phyloP scores from a whole-genome alignment of 1,140 invertebrate species.

The Apis florea region DNA sequence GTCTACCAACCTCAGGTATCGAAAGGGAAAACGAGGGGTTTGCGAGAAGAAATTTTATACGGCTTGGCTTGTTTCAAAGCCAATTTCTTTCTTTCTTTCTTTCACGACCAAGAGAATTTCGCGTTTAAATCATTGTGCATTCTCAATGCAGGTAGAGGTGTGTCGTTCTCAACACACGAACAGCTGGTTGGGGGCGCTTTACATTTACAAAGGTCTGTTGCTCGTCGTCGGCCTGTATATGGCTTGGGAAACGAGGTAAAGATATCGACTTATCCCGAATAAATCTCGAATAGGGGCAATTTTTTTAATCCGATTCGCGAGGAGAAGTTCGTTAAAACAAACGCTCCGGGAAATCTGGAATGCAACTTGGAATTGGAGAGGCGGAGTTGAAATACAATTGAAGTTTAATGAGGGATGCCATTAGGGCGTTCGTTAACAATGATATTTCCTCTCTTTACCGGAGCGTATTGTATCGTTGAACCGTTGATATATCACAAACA shows the following conservation, averaged over 20 bases:
- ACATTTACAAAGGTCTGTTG: slow-evolving; percentile 93
- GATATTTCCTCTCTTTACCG: slow-evolving; percentile 24
- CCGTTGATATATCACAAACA: not conserved
- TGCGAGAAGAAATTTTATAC: no score
- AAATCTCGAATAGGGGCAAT: not conserved
- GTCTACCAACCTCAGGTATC: slow-evolving; percentile 92
- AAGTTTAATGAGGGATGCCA: slow-evolving; percentile 43
- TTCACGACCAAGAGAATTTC: no score
- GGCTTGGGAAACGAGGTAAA: slow-evolving; percentile 96
- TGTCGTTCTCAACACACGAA: slow-evolving; percentile 92
- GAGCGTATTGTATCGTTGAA: not conserved
- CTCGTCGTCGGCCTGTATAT: slow-evolving; percentile 96
- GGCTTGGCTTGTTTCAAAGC: slow-evolving; percentile 21
- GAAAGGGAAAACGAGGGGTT: no score
- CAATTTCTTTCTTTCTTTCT: no score
- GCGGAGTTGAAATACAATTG: slow-evolving; percentile 3
- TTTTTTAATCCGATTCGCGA: not conserved
- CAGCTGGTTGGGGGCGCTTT: slow-evolving; percentile 92
- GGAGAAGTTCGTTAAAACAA: slow-evolving; percentile 8
- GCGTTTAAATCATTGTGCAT: slow-evolving; percentile 53
- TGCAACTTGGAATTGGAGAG: not conserved
- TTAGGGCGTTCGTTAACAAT: slow-evolving; percentile 43
- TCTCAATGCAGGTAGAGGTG: slow-evolving; percentile 87
- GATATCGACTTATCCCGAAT: not conserved
- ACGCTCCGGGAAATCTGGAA: not conserved